phyloP scores from a whole-genome alignment of 2,113 vertebrate genomes.

The Entelurus aequoreus region DNA sequence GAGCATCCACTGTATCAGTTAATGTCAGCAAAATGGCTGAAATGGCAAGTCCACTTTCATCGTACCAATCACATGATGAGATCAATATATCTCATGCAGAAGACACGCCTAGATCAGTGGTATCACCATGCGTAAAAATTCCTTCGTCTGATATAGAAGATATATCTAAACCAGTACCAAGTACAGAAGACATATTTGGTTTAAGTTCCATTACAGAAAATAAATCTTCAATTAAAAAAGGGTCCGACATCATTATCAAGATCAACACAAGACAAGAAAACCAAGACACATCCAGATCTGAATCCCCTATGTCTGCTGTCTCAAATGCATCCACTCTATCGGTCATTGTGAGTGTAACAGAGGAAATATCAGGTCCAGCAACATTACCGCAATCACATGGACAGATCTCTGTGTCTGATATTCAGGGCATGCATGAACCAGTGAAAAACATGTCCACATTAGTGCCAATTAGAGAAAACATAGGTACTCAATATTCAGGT shows the following conservation, averaged over 20 bases:
- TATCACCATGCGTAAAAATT: neutral
- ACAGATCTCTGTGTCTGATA: neutral
- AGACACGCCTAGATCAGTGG: neutral
- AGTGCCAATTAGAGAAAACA: neutral
- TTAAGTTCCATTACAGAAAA: neutral
- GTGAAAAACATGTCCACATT: neutral
- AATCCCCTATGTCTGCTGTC: neutral
- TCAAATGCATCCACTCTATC: neutral
- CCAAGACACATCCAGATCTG: neutral
- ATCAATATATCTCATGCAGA: neutral
- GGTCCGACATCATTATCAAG: conserved; percentile 3
- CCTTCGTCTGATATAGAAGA: neutral
- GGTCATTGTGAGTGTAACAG: conserved; percentile 1
- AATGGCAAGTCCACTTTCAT: neutral
- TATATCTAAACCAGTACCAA: conserved; percentile 1
- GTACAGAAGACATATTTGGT: neutral
- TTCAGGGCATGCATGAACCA: neutral
- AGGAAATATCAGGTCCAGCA: conserved; percentile 1
- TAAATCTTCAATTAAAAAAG: conserved; percentile 1
- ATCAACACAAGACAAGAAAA: conserved; percentile 5
- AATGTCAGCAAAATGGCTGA: neutral
- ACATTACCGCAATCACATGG: neutral
- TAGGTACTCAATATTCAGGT: too few species aligned
- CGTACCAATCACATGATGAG: neutral
- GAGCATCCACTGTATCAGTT: conserved; percentile 3